A percentile compares a stretch with the other conserved stretches of the same genome.
Evolutionary conservation across 2,797 vertebrate genomes (phyloP).

Genomic region (Argya squamiceps): DNA sequence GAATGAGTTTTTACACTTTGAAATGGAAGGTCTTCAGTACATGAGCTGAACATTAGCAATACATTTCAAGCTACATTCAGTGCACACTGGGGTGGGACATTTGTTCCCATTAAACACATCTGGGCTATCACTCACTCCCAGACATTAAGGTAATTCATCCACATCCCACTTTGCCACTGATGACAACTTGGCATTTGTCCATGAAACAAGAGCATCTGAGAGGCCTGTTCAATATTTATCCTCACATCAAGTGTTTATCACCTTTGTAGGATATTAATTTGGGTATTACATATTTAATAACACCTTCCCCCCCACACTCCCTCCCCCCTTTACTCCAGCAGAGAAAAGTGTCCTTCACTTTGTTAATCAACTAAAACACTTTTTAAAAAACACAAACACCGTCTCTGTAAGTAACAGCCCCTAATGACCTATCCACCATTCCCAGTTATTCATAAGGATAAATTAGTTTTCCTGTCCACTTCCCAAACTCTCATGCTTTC

Average conservation of each 20-base stretch:
- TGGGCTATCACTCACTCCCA: not conserved
- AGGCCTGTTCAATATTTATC: not conserved
- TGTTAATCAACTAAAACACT: not conserved
- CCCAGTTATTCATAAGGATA: not conserved
- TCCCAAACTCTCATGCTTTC: not conserved
- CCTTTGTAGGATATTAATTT: not conserved
- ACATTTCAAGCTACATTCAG: not conserved
- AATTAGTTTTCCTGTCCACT: not conserved
- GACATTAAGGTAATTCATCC: not conserved
- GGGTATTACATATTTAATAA: not conserved
- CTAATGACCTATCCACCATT: not conserved
- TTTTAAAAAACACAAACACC: not conserved
- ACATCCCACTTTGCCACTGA: not conserved
- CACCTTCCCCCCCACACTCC: accelerated
- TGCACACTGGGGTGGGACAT: not conserved
- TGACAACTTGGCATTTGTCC: not conserved
- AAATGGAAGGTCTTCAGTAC: not conserved
- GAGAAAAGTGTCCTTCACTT: not conserved
- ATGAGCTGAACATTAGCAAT: not conserved
- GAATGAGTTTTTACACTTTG: not conserved
- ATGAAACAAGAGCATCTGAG: not conserved
- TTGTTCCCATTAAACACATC: not conserved
- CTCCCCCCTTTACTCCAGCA: not conserved
- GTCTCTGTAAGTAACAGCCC: not conserved
- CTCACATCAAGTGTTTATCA: not conserved